Base-by-base conservation (phyloP, 1,140 invertebrate species). In the Aphelinus certus region DNA sequence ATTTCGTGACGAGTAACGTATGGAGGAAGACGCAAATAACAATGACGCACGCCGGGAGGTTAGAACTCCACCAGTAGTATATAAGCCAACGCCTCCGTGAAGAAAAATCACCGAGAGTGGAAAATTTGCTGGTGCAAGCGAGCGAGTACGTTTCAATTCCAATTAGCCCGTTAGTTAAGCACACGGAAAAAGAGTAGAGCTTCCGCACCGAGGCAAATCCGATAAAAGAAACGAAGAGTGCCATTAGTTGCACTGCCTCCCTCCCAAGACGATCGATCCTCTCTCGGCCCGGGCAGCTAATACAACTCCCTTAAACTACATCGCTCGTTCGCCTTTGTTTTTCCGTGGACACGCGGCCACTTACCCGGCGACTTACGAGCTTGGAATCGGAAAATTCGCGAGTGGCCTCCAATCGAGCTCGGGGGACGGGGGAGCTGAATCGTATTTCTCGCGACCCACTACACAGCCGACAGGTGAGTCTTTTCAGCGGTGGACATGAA, bases 161-260 rank as follows among this genome's bases (percentile, higher is more conserved):
- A 58, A 58, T 26, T 26, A 58, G 57, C 57, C 9, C 57, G n/a
- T 10, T 58, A 58, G 26, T 26, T 26, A 26, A 58, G n/a, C n/a
- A 58, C n/a, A 5, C n/a, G 57, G 57, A 47, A 46, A 63, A 63
- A 63, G 48, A 46, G 10, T 26, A n/a, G 63, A 3, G 7, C 26
- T 26, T 26, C 26, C 26, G 26, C 26, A 26, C 51, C 51, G 9
- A 49, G 48, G 48, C 60, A 49, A 64, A 64, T 71, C 43, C 60
- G 42, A 57, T 71, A 63, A 58, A 49, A n/a, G 47, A 56, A 66
- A 61, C 47, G 67, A 64, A 58, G 10, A 65, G 73, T 76, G 64
- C 56, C 56, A 66, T 67, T 71, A 71, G 62, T 6, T 71, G 61
- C 68, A 71, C 71, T 71, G 71, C 53, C 61, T 26, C 49, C 49